A percentile compares a stretch with the other conserved stretches of the same genome.
Evolutionary conservation across 2,797 vertebrate species (phyloP).

Genomic region (Macropus fuliginosus): DNA sequence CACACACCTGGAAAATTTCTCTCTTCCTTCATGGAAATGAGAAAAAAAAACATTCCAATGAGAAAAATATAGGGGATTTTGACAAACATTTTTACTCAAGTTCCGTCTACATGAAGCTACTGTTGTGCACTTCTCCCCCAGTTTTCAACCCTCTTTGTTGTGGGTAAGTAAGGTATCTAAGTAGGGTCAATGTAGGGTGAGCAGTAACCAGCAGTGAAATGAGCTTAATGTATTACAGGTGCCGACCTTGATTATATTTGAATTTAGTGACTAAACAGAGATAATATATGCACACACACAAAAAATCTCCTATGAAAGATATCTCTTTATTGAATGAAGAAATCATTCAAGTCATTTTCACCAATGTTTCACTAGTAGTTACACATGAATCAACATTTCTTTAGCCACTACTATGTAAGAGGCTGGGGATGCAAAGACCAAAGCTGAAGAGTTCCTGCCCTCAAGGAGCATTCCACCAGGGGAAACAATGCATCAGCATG

Average conservation of each 20-base stretch:
- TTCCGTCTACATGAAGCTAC: slow-evolving; percentile 53
- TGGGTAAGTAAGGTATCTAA: slow-evolving; percentile 61
- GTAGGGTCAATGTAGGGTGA: slow-evolving; percentile 59
- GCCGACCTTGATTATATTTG: slow-evolving; percentile 67
- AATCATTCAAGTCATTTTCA: slow-evolving; percentile 65
- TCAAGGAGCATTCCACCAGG: background rate
- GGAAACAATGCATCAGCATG: background rate
- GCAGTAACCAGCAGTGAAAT: slow-evolving; percentile 63
- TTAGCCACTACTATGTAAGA: background rate
- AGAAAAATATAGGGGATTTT: slow-evolving; percentile 53
- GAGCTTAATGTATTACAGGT: slow-evolving; percentile 61
- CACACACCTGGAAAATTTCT: background rate
- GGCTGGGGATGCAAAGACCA: background rate
- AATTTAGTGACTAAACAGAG: slow-evolving; percentile 63
- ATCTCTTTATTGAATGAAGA: slow-evolving; percentile 61
- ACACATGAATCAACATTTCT: background rate
- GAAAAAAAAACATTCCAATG: slow-evolving; percentile 58
- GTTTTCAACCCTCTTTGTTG: slow-evolving; percentile 49
- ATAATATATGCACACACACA: slow-evolving; percentile 62
- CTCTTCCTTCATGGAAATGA: slow-evolving; percentile 59
- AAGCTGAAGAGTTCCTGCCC: too few relatives aligned
- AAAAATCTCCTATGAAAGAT: slow-evolving; percentile 56
- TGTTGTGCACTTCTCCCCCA: slow-evolving; percentile 67
- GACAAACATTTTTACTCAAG: slow-evolving; percentile 57
- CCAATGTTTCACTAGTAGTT: slow-evolving; percentile 15